Conservation (phyloP, 1,140 invertebrate species). For the Ridgeia piscesae region DNA sequence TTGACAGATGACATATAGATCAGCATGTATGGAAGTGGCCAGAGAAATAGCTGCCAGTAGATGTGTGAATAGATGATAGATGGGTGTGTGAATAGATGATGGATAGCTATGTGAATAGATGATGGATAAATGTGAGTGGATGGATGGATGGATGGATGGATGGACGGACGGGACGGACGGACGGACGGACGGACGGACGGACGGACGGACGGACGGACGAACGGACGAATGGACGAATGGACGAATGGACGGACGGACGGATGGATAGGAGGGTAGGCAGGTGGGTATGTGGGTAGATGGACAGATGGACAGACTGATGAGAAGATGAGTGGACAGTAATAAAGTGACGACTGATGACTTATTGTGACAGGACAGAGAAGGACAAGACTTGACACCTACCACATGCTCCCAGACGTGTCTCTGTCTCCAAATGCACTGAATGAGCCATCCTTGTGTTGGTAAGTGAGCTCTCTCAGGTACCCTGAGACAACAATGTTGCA, state of each 20-base stretch:
- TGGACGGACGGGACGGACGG: background rate
- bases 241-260: background rate
- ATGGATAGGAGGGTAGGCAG: background rate
- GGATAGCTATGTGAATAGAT: background rate
- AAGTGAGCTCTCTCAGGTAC: conserved; percentile 31
- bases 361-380: background rate
- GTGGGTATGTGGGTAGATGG: too few relatives aligned
- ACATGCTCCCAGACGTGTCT: conserved; percentile 29
- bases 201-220: background rate
- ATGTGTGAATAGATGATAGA: background rate
- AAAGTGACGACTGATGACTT: background rate
- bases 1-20: background rate
- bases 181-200: background rate
- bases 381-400: background rate
- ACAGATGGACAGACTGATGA: background rate
- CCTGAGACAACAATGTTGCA: conserved; percentile 4
- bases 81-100: background rate
- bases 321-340: background rate
- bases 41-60: background rate
- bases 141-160: background rate
- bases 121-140: background rate
- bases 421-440: conserved; percentile 32
- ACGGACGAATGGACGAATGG: background rate
- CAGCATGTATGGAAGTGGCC: background rate
- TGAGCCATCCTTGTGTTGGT: conserved; percentile 30